Evolutionary conservation across 1,140 invertebrate species (phyloP), one percentile per base, ranked within the genome.

Genomic region (Steinernema khuongi): DNA sequence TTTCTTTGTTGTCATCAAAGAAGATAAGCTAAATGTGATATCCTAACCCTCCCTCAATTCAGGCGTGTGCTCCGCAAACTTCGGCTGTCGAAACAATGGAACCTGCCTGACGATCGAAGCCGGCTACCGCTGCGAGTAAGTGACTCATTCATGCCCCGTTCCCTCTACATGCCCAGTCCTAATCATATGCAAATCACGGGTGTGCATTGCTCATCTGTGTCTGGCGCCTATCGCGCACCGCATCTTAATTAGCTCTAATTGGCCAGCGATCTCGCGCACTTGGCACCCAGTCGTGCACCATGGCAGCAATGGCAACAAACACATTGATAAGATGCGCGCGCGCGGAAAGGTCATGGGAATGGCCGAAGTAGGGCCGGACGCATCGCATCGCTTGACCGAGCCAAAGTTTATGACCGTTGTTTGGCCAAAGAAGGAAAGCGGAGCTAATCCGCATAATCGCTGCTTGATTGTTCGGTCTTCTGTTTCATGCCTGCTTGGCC

Each of bases 181-280:
- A 60, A 60, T 60, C 50, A 60, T 60, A 60, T 60, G 50, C 50
- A 60, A 60, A 60, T 60, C 50, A 26, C 11, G 50, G 14, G 50
- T 4, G 7, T 22, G 50, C 7, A n/a, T 60, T 26, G 50, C 50
- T 26, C 50, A 60, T 60, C 11, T 60, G 14, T 60, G 50, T 60
- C 50, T 60, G 50, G 50, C 50, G 50, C 50, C 50, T 60, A 60
- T 60, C 50, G 50, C 50, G 19, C 36, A 41, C 36, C 36, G 50
- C 50, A 60, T 60, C 50, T 60, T 60, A 60, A 60, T 60, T 60
- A 60, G 50, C 4, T 60, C 50, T 60, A 60, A 60, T 60, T 60
- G 50, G 50, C 50, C 50, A 22, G 50, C 50, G 7, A 11, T 60
- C 50, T 60, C 50, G 50, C 50, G 50, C 50, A 60, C 50, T 60